Evolutionary conservation across 2,797 vertebrate genomes (phyloP).

Genomic region (Aythya fuligula): DNA sequence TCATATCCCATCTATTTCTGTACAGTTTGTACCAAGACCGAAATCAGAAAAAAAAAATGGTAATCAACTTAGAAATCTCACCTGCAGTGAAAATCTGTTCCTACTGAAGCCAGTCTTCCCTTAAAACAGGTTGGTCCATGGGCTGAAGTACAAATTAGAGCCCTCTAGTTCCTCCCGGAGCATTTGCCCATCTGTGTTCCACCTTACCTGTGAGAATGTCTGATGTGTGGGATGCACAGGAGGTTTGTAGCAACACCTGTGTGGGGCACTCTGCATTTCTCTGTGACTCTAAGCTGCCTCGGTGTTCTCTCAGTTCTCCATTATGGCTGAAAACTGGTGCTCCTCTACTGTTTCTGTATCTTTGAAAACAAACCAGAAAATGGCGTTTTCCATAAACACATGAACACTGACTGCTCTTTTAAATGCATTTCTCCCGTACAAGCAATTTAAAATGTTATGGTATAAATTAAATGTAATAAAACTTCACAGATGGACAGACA

Average conservation of each 20-base stretch:
- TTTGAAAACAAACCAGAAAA: neutral
- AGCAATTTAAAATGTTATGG: neutral
- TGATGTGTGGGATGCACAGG: neutral
- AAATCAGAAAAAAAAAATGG: neutral
- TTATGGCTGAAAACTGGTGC: neutral
- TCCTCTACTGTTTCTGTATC: neutral
- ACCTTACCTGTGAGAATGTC: fast-evolving
- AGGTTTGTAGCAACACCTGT: neutral
- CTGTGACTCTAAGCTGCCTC: neutral
- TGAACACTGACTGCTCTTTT: neutral
- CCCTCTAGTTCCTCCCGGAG: neutral
- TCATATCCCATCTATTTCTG: neutral
- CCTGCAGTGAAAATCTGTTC: neutral
- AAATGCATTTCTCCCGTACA: neutral
- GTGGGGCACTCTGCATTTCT: neutral
- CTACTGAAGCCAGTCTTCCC: neutral
- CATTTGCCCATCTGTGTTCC: neutral
- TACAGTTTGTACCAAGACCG: neutral
- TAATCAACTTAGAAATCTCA: neutral
- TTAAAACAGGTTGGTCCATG: neutral
- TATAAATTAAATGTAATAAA: neutral
- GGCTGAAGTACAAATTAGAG: neutral
- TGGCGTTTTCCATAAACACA: neutral
- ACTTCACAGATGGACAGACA: neutral
- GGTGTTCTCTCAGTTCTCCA: neutral